A percentile compares a stretch with the other conserved stretches of the same genome.
phyloP scores from a whole-genome alignment of 2,797 vertebrate genomes.

The Pangasius krempfi region DNA sequence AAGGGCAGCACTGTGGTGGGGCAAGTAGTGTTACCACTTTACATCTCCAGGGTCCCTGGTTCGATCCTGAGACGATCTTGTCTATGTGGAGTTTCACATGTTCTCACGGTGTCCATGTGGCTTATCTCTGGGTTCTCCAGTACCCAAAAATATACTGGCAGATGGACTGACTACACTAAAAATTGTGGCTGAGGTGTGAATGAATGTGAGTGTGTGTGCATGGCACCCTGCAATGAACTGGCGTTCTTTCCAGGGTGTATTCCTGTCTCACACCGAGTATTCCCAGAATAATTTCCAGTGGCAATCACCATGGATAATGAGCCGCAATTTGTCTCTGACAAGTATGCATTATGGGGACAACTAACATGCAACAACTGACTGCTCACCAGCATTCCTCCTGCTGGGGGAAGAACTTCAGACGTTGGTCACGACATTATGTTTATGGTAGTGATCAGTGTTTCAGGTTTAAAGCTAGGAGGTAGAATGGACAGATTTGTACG shows the following conservation, averaged over 20 bases:
- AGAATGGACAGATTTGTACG: not conserved
- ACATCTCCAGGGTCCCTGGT: not conserved
- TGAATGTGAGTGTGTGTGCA: not conserved
- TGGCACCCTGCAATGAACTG: not conserved
- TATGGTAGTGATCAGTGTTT: not conserved
- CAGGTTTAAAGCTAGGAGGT: not conserved
- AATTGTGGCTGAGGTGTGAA: not conserved
- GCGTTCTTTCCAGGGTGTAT: not conserved
- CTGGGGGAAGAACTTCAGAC: no score
- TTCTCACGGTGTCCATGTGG: not conserved
- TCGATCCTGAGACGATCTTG: not conserved
- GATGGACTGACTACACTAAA: not conserved
- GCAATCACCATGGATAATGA: not conserved
- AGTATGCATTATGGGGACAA: not conserved
- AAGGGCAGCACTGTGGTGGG: not conserved
- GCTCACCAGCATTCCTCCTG: not conserved
- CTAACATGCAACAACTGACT: not conserved
- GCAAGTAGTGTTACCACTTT: not conserved
- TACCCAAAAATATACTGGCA: not conserved
- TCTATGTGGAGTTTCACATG: not conserved
- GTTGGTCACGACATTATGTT: not conserved
- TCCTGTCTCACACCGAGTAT: not conserved
- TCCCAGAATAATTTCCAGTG: not conserved
- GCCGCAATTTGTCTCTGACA: not conserved
- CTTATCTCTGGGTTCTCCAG: not conserved